Evolutionary conservation across 2,888 invertebrate species (phyloP), one percentile per base, ranked within the genome.

Genomic region (Peribatodes rhomboidaria): DNA sequence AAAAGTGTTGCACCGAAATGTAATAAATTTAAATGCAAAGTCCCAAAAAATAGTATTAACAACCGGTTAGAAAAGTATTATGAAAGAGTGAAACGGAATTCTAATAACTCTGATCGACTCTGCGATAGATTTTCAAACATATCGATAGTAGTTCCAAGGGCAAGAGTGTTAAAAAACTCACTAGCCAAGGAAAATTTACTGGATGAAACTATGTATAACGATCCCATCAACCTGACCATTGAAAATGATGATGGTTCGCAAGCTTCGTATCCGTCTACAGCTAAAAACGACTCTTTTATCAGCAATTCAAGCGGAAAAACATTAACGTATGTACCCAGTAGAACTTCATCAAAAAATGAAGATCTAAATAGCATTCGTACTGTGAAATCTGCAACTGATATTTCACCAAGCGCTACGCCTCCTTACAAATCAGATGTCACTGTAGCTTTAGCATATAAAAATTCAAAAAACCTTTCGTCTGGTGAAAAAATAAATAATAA

Each of bases 301-400:
- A 85, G 81, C 67, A 67, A 78, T 55, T 71, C 75, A 6, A 89
- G 86, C 55, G 73, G 81, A 59, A 81, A 74, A n/a, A 87, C 87
- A 31, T 70, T 88, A 50, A 76, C 64, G 4, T 61, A 61, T 11
- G 73, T 76, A 37, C 61, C 55, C 22, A 82, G 78, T 55, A 72
- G 63, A 44, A 64, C 64, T 20, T 77, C 77, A 41, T 74, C 69
- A 14, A 71, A 46, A 42, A 65, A 67, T 53, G 73, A 76, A 35
- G 71, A 77, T 31, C 31, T 62, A 10, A 31, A 54, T 61, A 73
- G 67, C 44, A 22, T 68, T 13, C 60, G 70, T 44, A 65, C 67
- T 14, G 52, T 67, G n/a, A 68, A 65, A 54, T 79, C 81, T 4
- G 61, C 72, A 0, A 62, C 75, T 7, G 61, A 74, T 57, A 59